Conservation (phyloP, 2,888 invertebrate genomes). For the Nematopogon swammerdamellus region DNA sequence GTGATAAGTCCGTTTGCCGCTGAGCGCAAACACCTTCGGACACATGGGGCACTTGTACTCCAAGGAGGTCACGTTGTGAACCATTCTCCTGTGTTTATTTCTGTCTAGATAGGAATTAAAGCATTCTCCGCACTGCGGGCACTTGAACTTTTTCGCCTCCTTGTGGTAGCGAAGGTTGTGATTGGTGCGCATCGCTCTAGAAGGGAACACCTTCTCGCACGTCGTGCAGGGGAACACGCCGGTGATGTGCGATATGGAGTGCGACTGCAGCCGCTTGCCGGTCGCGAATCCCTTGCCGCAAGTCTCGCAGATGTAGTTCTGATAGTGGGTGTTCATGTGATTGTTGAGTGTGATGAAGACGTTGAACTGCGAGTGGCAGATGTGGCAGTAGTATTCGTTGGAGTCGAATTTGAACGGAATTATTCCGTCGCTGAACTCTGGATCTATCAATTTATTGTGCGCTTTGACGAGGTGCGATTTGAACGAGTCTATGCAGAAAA, state of each 20-base stretch:
- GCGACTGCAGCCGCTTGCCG: conserved; percentile 34
- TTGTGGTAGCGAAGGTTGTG: conserved; percentile 2
- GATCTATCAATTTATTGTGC: conserved; percentile 19
- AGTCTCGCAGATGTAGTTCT: conserved; percentile 33
- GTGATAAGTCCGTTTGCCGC: conserved; percentile 32
- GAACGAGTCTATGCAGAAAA: conserved; percentile 17
- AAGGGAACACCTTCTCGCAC: conserved; percentile 31
- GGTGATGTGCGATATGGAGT: conserved; percentile 30
- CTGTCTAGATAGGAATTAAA: conserved; percentile 28
- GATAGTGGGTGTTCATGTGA: conserved; percentile 44
- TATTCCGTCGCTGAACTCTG: conserved; percentile 24
- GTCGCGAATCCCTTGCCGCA: conserved; percentile 46
- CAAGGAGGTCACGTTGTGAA: conserved; percentile 22
- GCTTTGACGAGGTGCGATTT: conserved; percentile 22
- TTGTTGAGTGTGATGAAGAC: conserved; percentile 24
- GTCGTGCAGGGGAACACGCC: conserved; percentile 35
- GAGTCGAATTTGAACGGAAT: conserved; percentile 26
- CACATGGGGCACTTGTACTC: conserved; percentile 27
- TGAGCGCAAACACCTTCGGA: conserved; percentile 25
- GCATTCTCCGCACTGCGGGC: conserved; percentile 8
- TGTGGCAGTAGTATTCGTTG: conserved; percentile 24
- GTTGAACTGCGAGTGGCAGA: conserved; percentile 21
- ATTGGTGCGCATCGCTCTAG: neutral
- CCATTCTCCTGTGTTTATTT: conserved; percentile 23
- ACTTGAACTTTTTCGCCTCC: conserved; percentile 2